Conservation (phyloP, 2,888 invertebrate genomes). For the Xestia c-nigrum region DNA sequence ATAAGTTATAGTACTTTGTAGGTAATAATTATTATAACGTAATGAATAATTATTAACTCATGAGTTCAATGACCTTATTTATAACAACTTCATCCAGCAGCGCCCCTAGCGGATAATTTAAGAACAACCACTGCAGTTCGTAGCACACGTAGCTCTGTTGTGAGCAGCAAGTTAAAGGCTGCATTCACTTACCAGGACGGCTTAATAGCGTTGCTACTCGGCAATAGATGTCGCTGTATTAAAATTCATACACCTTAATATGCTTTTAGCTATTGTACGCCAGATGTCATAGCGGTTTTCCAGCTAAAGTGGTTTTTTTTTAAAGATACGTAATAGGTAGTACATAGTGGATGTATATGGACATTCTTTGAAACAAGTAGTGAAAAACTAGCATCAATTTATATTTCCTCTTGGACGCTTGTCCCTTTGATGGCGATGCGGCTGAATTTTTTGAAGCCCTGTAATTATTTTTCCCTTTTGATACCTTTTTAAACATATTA, state of each 20-base stretch:
- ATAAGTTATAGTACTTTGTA: neutral
- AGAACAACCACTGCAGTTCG: conserved; percentile 19
- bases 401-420: neutral
- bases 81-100: conserved; percentile 29
- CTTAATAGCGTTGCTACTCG: conserved; percentile 36
- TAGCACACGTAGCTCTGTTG: too few species aligned
- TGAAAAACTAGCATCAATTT: neutral
- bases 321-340: neutral
- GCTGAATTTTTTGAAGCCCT: neutral
- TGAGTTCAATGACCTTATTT: conserved; percentile 36
- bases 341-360: neutral
- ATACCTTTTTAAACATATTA: neutral
- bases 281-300: conserved; percentile 23
- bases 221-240: conserved; percentile 51
- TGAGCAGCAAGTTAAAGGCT: neutral
- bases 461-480: neutral
- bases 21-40: conserved; percentile 10
- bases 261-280: neutral
- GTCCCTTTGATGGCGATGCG: neutral
- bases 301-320: neutral
- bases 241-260: neutral
- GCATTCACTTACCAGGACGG: neutral
- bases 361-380: neutral
- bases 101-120: conserved; percentile 34
- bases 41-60: conserved; percentile 8